Conservation (phyloP, 1,140 invertebrate species). For the Drosophila nigromelanica region DNA sequence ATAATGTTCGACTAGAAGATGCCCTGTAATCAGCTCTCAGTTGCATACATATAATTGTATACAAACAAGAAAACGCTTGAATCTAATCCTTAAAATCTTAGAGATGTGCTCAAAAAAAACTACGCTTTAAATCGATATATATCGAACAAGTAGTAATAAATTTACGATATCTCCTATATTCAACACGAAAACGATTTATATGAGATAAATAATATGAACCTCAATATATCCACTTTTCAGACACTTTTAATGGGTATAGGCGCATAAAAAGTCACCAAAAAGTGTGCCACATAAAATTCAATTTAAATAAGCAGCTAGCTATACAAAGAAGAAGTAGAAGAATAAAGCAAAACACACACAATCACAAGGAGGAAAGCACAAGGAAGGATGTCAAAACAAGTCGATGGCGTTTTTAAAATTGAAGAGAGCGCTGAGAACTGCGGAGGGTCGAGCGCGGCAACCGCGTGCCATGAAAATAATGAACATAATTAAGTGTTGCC, state of each 20-base stretch:
- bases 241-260: not conserved
- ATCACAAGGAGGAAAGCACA: slow-evolving; percentile 10
- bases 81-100: no score
- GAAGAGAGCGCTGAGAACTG: not conserved
- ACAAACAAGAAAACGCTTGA: no score
- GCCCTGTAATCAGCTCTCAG: no score
- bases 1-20: not conserved
- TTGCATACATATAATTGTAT: no score
- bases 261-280: slow-evolving; percentile 14
- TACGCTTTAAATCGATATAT: no score
- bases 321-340: not conserved
- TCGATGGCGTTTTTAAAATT: slow-evolving; percentile 17
- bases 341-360: not conserved
- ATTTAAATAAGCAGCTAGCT: slow-evolving; percentile 74
- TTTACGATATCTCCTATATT: no score
- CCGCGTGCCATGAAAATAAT: slow-evolving; percentile 80
- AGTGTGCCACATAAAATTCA: slow-evolving; percentile 66
- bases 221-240: no score
- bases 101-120: no score
- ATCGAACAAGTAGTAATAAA: no score
- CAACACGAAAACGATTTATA: no score
- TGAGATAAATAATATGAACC: no score
- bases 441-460: slow-evolving; percentile 9
- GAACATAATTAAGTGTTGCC: slow-evolving; percentile 82
- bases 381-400: slow-evolving; percentile 30